These are phyloP conservation scores for Characodon lateralis DNA, from an alignment of 2,797 vertebrate genomes.

Conservation along the genomic window DNA sequence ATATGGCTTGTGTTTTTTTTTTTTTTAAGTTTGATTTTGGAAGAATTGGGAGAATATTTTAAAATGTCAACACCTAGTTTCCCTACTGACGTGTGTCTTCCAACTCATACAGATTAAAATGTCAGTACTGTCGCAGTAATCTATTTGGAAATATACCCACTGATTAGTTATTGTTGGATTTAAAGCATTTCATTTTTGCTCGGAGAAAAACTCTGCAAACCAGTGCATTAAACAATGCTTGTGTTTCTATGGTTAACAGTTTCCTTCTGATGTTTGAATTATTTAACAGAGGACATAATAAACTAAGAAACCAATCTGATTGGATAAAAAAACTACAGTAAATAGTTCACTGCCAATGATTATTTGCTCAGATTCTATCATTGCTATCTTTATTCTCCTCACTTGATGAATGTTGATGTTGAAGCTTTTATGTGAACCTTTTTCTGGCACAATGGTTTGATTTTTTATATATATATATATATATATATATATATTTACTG, in stretches of 20 bases:
- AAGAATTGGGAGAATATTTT: not conserved
- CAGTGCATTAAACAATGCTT: not conserved
- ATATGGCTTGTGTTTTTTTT: not conserved
- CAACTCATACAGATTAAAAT: not conserved
- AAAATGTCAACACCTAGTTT: not conserved
- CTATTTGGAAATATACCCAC: not conserved
- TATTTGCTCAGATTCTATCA: not conserved
- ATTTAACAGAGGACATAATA: not conserved
- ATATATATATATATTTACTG: slow-evolving; percentile 68
- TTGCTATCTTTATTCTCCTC: slow-evolving; percentile 33
- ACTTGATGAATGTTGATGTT: slow-evolving; percentile 28
- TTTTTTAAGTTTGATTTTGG: not conserved
- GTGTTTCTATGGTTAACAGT: not conserved
- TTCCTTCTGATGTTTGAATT: not conserved
- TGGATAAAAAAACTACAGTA: not conserved
- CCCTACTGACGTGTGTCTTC: not conserved
- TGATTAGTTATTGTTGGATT: not conserved
- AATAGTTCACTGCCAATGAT: not conserved
- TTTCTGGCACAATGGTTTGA: not conserved
- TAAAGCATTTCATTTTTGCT: not conserved
- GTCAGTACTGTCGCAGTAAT: not conserved
- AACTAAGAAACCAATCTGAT: not conserved
- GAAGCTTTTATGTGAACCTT: slow-evolving; percentile 38
- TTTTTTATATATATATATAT: slow-evolving; percentile 12
- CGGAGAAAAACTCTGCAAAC: not conserved